These are phyloP conservation scores for Thymallus thymallus DNA, from an alignment of 2,113 vertebrate genomes.

Conservation along the genomic window DNA sequence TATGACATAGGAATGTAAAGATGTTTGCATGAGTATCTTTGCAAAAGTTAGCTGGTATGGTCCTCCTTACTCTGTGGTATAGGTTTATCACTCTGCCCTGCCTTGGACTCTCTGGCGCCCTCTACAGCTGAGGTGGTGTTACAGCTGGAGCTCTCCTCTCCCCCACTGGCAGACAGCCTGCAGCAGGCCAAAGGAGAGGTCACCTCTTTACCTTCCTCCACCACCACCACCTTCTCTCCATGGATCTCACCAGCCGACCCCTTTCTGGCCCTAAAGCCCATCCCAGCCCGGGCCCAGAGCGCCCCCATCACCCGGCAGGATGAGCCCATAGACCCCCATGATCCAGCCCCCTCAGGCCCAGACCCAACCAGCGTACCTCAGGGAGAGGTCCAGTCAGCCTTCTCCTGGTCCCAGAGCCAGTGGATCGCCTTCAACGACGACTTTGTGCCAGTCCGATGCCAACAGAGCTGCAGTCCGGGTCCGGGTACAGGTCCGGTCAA, in stretches of 20 bases:
- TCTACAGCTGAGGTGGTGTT: slow-evolving; percentile 68
- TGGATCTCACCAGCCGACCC: slow-evolving; percentile 70
- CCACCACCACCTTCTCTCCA: slow-evolving; percentile 58
- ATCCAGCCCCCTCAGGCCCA: slow-evolving; percentile 41
- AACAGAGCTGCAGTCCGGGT: slow-evolving; percentile 47
- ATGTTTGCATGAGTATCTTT: background rate
- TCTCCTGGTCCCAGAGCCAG: slow-evolving; percentile 75
- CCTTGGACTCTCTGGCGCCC: slow-evolving; percentile 63
- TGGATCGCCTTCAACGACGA: slow-evolving; percentile 81
- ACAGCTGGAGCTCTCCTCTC: slow-evolving; percentile 56
- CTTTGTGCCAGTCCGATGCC: slow-evolving; percentile 54
- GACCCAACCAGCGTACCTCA: slow-evolving; percentile 52
- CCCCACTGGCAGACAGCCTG: slow-evolving; percentile 44
- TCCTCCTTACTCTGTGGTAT: slow-evolving; percentile 21
- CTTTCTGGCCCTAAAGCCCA: slow-evolving; percentile 65
- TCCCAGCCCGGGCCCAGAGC: slow-evolving; percentile 67
- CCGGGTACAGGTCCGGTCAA: slow-evolving; percentile 60
- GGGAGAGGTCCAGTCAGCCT: slow-evolving; percentile 57
- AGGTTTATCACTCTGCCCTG: slow-evolving; percentile 48
- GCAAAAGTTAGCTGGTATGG: background rate
- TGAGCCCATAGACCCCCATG: slow-evolving; percentile 41
- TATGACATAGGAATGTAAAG: background rate
- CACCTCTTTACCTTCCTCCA: slow-evolving; percentile 61
- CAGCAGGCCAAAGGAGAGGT: slow-evolving; percentile 54
- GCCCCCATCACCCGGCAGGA: slow-evolving; percentile 67